Base-by-base conservation (phyloP, 1,140 invertebrate species). In the Neomicropteryx cornuta region DNA sequence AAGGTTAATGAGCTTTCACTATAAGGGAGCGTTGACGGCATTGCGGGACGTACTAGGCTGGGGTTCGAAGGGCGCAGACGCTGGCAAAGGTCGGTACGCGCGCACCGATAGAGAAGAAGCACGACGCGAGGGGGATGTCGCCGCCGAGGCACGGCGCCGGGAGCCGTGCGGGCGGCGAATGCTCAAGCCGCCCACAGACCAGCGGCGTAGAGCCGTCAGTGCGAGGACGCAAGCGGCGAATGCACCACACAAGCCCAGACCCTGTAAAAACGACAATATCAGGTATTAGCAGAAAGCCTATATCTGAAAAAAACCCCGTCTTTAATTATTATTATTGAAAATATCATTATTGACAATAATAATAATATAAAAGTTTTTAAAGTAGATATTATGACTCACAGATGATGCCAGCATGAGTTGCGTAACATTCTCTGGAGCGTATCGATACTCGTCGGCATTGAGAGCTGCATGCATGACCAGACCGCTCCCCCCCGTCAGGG, bases 1-100 rank as follows among this genome's bases (percentile, higher is more conserved):
- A n/a, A n/a, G n/a, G n/a, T n/a, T n/a, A n/a, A n/a, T n/a, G 33
- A 35, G 44, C 47, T 37, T 49, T 49, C 49, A 58, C 58, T 62
- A 62, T 62, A 60, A 62, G 35, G 48, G 48, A 42, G 50, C 43
- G 47, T 56, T 52, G 43, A 45, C 52, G 43, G 50, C 43, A 46
- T 56, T 52, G 43, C 46, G 54, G 18, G 48, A 47, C 29, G 49
- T 48, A 43, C 46, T 46, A 22, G 50, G 40, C 41, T 36, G 40
- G n/a, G n/a, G n/a, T n/a, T n/a, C n/a, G n/a, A n/a, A n/a, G n/a
- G n/a, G n/a, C n/a, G n/a, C n/a, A n/a, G n/a, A n/a, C n/a, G n/a
- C n/a, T n/a, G n/a, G n/a, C n/a, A n/a, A n/a, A n/a, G n/a, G n/a
- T n/a, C n/a, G n/a, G n/a, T n/a, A n/a, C n/a, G n/a, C n/a, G n/a